Evolutionary conservation across 2,797 vertebrate species (phyloP).

Genomic region (Adrianichthys oophorus): DNA sequence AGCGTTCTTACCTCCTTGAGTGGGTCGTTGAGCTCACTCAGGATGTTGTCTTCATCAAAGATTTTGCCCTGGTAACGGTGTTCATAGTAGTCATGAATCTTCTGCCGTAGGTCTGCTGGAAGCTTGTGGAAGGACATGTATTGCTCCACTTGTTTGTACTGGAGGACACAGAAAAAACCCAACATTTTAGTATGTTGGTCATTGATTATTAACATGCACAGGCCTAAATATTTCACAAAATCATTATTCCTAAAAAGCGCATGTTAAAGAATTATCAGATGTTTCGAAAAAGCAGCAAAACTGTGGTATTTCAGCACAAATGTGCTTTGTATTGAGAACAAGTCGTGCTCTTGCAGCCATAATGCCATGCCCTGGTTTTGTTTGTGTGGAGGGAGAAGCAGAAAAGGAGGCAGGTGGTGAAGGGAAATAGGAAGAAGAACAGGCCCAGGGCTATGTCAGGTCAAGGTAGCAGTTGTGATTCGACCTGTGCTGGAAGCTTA

Average conservation of each 20-base stretch:
- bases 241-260: background rate
- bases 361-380: conserved; percentile 50
- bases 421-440: conserved; percentile 58
- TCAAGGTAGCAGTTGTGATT: conserved; percentile 65
- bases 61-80: conserved; percentile 99
- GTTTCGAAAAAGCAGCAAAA: conserved; percentile 3
- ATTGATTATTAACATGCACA: no score
- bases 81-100: conserved; percentile 98
- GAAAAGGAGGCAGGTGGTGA: conserved; percentile 62
- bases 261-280: background rate
- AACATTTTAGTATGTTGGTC: conserved; percentile 14
- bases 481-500: conserved; percentile 45
- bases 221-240: background rate
- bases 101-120: conserved; percentile 98
- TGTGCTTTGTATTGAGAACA: conserved; percentile 58
- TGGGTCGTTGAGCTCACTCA: conserved; percentile 96
- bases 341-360: conserved; percentile 40
- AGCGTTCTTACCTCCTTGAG: conserved; percentile 90
- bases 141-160: conserved; percentile 99
- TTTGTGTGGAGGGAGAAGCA: conserved; percentile 30
- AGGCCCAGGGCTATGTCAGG: conserved; percentile 63
- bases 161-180: conserved; percentile 41
- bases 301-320: conserved; percentile 10
- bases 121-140: conserved; percentile 99
- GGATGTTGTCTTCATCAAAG: conserved; percentile 97